These are phyloP conservation scores for Adineta ricciae DNA, from an alignment of 2,888 invertebrate genomes.

Conservation along the genomic window DNA sequence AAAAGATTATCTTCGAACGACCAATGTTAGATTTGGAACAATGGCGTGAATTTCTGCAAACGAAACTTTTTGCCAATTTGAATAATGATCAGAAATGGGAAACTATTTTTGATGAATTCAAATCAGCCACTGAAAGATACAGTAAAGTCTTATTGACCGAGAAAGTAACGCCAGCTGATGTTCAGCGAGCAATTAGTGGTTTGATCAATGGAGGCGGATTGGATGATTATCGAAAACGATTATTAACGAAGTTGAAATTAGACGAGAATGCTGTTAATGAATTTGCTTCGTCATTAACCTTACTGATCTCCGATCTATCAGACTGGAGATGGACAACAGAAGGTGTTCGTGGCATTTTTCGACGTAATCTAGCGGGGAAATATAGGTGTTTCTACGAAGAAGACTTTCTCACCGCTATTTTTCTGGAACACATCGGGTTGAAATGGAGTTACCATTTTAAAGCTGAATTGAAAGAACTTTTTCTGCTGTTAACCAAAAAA, in stretches of 20 bases:
- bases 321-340: not conserved
- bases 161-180: not conserved
- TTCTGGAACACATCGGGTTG: not conserved
- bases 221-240: not conserved
- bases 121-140: not conserved
- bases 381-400: not conserved
- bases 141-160: not conserved
- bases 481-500: not conserved
- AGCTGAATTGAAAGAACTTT: not conserved
- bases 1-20: not conserved
- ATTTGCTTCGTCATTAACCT: not conserved
- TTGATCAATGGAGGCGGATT: not conserved
- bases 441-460: not conserved
- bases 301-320: not conserved
- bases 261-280: not conserved
- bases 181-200: not conserved
- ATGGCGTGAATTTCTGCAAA: not conserved
- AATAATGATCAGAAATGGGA: not conserved
- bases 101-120: not conserved
- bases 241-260: not conserved
- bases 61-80: not conserved
- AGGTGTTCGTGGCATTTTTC: not conserved
- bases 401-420: conserved; percentile 3
- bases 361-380: not conserved
- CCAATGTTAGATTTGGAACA: not conserved